Conservation (phyloP, 2,888 invertebrate species). For the Drosophila koepferae region DNA sequence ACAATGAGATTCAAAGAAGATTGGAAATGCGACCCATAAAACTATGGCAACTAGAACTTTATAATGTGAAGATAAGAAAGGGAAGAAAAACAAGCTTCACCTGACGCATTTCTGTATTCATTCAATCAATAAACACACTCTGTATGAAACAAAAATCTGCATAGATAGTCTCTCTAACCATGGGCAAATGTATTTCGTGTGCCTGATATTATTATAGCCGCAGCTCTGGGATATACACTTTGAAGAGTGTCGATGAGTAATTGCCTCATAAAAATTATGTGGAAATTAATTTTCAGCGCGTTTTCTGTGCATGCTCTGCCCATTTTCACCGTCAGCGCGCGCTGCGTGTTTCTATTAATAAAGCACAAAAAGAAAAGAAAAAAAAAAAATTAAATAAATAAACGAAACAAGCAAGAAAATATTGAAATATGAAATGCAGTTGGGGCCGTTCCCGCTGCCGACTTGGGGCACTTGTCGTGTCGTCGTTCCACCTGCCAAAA, state of each 20-base stretch:
- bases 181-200: background rate
- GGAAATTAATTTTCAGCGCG: conserved; percentile 78
- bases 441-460: conserved; percentile 37
- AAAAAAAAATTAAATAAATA: conserved; percentile 34
- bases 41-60: too few relatives aligned
- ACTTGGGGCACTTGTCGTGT: conserved; percentile 71
- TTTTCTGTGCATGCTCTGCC: conserved; percentile 45
- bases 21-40: too few relatives aligned
- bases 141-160: too few relatives aligned
- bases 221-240: background rate
- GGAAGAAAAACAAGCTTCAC: too few relatives aligned
- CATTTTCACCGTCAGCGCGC: conserved; percentile 28
- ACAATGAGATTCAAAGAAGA: too few relatives aligned
- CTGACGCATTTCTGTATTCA: background rate
- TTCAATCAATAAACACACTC: background rate
- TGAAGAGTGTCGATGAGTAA: conserved; percentile 74
- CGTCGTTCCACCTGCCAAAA: conserved; percentile 78
- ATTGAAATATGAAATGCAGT: conserved; percentile 77
- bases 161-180: background rate
- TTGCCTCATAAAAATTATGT: conserved; percentile 81
- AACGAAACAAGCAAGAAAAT: conserved; percentile 64
- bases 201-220: background rate
- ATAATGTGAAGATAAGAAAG: too few relatives aligned
- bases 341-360: conserved; percentile 52
- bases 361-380: conserved; percentile 8